phyloP scores from a whole-genome alignment of 2,113 vertebrate genomes.

The Prunella himalayana region DNA sequence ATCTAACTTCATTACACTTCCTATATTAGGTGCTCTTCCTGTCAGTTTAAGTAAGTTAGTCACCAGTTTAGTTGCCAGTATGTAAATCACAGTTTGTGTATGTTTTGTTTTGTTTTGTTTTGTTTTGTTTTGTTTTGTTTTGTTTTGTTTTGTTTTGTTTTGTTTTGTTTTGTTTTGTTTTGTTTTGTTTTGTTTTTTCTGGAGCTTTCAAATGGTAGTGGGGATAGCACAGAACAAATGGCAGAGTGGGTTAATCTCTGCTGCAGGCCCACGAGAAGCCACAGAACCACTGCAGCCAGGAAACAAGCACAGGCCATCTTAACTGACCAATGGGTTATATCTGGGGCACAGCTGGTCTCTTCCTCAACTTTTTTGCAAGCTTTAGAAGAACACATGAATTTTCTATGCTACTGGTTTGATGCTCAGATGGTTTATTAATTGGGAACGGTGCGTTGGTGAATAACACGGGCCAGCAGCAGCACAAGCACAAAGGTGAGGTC shows the following conservation, averaged over 20 bases:
- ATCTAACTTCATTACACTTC: neutral
- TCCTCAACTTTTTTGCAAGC: neutral
- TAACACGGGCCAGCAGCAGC: neutral
- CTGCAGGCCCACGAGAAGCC: neutral
- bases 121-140: neutral
- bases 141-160: neutral
- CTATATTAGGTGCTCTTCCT: neutral
- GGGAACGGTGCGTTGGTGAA: neutral
- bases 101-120: neutral
- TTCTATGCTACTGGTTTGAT: neutral
- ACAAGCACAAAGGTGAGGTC: neutral
- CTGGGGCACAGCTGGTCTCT: neutral
- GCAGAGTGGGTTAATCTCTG: neutral
- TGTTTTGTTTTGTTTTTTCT: neutral
- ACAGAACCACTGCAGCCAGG: neutral
- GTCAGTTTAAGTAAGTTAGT: neutral
- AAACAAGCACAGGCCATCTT: neutral
- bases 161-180: neutral
- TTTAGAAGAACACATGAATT: neutral
- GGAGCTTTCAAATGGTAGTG: neutral
- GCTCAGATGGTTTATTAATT: neutral
- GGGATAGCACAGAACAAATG: neutral
- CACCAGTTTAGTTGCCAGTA: neutral
- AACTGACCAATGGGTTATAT: neutral
- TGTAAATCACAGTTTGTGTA: neutral